Evolutionary conservation across 2,888 invertebrate species (phyloP).

Genomic region (Hemistola chrysoprasaria): DNA sequence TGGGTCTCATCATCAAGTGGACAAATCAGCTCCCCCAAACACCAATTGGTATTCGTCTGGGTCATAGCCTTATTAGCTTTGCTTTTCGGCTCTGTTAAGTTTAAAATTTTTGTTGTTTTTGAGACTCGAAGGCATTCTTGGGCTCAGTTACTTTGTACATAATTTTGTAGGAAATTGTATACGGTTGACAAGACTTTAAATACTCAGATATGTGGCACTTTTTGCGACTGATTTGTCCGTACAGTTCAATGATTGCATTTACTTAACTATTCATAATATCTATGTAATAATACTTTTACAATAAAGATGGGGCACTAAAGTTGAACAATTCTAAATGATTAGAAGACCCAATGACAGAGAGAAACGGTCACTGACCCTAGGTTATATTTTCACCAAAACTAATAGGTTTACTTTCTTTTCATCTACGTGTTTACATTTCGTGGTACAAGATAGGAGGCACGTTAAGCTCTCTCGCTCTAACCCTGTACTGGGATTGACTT

Average conservation of each 20-base stretch:
- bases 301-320: too few species aligned
- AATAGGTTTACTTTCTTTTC: too few species aligned
- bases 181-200: slow-evolving; percentile 57
- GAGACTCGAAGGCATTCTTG: slow-evolving; percentile 27
- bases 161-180: slow-evolving; percentile 49
- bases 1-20: slow-evolving; percentile 70
- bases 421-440: too few species aligned
- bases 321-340: too few species aligned
- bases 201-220: slow-evolving; percentile 46
- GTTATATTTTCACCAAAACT: too few species aligned
- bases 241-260: slow-evolving; percentile 4
- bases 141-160: slow-evolving; percentile 46
- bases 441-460: too few species aligned
- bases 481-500: too few species aligned
- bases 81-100: slow-evolving; percentile 41
- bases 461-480: too few species aligned
- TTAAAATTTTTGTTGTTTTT: slow-evolving; percentile 46
- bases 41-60: slow-evolving; percentile 91
- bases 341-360: too few species aligned
- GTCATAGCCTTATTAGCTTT: slow-evolving; percentile 82
- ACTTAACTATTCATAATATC: too few species aligned
- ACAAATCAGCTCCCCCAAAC: slow-evolving; percentile 86
- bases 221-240: slow-evolving; percentile 24
- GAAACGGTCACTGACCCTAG: too few species aligned
- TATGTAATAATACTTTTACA: too few species aligned